Evolutionary conservation across 2,113 vertebrate genomes (phyloP).

Genomic region (Onychostoma macrolepis): DNA sequence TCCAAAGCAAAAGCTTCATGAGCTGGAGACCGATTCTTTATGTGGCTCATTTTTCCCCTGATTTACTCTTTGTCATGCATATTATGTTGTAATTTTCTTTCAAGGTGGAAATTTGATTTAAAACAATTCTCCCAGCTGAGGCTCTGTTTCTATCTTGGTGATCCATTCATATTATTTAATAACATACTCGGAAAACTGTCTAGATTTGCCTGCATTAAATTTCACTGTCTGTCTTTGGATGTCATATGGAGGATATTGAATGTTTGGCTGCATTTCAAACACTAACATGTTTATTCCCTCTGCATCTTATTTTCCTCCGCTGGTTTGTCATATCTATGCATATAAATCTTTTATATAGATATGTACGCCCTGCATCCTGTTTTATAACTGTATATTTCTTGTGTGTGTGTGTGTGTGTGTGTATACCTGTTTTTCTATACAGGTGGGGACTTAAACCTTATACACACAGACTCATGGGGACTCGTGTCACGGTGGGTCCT

Average conservation of each 20-base stretch:
- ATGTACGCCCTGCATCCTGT: background rate
- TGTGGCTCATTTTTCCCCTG: constrained; percentile 1
- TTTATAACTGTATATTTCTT: background rate
- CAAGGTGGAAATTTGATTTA: constrained; percentile 42
- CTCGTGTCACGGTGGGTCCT: too few relatives aligned
- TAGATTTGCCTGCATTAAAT: constrained; percentile 38
- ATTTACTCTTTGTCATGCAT: constrained; percentile 51
- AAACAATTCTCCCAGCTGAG: constrained; percentile 46
- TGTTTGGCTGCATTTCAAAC: constrained; percentile 28
- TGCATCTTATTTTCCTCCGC: background rate
- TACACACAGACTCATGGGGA: too few relatives aligned
- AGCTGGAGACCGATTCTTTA: background rate
- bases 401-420: too few relatives aligned
- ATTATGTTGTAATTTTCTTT: constrained; percentile 52
- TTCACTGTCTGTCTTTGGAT: constrained; percentile 18
- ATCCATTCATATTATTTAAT: constrained; percentile 51
- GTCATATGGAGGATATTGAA: constrained; percentile 17
- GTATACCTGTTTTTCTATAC: too few relatives aligned
- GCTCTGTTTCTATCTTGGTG: constrained; percentile 26
- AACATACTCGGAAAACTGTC: constrained; percentile 47
- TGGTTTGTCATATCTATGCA: background rate
- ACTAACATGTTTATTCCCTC: background rate
- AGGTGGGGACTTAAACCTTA: too few relatives aligned
- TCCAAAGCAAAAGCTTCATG: constrained; percentile 13
- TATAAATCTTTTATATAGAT: background rate